Percentiles rank a stretch among this genome's conserved stretches.
phyloP scores from a whole-genome alignment of 2,888 invertebrate species.

The Latheticus oryzae region DNA sequence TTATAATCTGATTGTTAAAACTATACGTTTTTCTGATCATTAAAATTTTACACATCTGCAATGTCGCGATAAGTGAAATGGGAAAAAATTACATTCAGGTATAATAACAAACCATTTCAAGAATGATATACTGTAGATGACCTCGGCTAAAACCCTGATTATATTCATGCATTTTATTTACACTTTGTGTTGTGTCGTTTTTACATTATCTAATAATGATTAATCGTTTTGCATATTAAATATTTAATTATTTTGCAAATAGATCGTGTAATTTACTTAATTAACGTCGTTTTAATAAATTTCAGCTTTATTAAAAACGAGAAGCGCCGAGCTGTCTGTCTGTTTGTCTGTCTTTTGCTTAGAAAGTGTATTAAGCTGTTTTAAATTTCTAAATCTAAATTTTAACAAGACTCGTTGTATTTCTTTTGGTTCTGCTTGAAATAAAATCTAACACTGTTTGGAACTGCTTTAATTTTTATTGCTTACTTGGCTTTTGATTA shows the following conservation, averaged over 20 bases:
- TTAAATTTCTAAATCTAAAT: no score
- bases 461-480: no score
- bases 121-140: conserved; percentile 20
- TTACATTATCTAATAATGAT: conserved; percentile 28
- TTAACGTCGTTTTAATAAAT: no score
- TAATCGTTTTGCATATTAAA: no score
- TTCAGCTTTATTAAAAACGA: no score
- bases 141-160: conserved; percentile 22
- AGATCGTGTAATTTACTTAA: conserved; percentile 31
- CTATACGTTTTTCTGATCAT: conserved; percentile 24
- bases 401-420: no score
- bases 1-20: no score
- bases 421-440: no score
- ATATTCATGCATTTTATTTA: conserved; percentile 26
- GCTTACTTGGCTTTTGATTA: no score
- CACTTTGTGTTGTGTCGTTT: conserved; percentile 24
- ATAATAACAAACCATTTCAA: conserved; percentile 12
- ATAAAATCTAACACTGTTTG: no score
- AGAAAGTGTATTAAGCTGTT: conserved; percentile 16
- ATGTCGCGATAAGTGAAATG: conserved; percentile 22
- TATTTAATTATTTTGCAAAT: conserved; percentile 26
- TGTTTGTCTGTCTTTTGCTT: no score
- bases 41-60: conserved; percentile 29
- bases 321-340: conserved; percentile 7
- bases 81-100: conserved; percentile 14